phyloP scores from a whole-genome alignment of 2,797 vertebrate genomes.

The Gorsachius magnificus region DNA sequence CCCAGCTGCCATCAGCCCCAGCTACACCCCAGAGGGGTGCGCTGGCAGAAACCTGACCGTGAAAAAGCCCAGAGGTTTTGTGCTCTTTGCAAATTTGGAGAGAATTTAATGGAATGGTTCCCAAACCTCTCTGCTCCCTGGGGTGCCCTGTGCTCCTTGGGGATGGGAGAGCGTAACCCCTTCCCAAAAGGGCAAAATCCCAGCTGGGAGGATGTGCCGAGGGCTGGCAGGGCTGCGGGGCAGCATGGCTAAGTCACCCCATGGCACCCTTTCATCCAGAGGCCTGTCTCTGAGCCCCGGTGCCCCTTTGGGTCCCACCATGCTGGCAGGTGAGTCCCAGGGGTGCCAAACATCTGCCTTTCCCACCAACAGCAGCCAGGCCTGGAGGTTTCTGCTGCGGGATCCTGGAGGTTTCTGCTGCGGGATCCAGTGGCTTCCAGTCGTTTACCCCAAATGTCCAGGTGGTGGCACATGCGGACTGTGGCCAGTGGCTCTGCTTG shows the following conservation, averaged over 20 bases:
- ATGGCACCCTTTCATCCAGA: rapidly evolving
- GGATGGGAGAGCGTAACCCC: rapidly evolving
- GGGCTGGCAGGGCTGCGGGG: background rate
- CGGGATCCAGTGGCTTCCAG: background rate
- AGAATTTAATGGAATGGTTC: background rate
- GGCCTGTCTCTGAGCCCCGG: background rate
- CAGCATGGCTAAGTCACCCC: background rate
- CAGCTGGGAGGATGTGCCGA: background rate
- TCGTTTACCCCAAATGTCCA: constrained; percentile 13
- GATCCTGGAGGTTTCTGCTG: background rate
- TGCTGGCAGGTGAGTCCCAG: background rate
- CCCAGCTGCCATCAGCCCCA: background rate
- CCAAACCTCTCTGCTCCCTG: background rate
- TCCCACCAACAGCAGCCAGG: background rate
- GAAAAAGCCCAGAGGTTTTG: background rate
- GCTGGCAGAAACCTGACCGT: rapidly evolving
- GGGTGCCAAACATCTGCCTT: background rate
- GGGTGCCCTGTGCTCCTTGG: rapidly evolving
- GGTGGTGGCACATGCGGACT: constrained; percentile 53
- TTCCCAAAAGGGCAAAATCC: rapidly evolving
- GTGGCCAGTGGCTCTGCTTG: background rate
- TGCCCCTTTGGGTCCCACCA: background rate
- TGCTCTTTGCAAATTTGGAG: background rate
- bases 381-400: rapidly evolving
- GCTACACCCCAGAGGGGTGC: rapidly evolving